Base-by-base conservation (phyloP, 2,888 invertebrate genomes). In the Latheticus oryzae region DNA sequence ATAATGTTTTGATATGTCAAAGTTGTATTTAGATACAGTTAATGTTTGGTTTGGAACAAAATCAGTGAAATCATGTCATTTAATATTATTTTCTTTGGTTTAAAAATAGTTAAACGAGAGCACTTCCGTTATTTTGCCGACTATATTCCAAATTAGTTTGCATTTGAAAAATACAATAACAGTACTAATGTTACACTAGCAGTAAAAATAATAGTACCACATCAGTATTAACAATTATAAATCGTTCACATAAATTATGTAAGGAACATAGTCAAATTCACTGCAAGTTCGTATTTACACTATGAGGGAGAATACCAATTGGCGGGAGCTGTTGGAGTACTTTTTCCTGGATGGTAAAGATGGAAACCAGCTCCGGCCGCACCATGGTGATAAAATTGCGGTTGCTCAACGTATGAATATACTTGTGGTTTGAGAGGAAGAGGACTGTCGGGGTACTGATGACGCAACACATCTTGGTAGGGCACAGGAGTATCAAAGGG, bases 381-480 rank as follows among this genome's bases (percentile, higher is more conserved):
- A 57, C 83, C 82, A 64, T 87, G 87, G 74, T 91, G 90, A 81
- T 93, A 94, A 78, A 93, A 93, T 77, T 93, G 93, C 3, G 91
- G 85, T 78, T 93, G 93, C 74, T 92, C 92, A 62, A 84, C 83
- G 69, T 82, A 80, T 3, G 91, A 89, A 76, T 94, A 95, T 37
- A 94, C 93, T 77, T 95, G 95, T 15, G 95, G 95, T 76, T 95
- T 95, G 52, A 95, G 81, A 12, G 95, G 94, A 68, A 95, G 78
- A 15, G 89, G 84, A 69, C 83, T 82, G 65, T 84, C 84, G 30
- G 81, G 84, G 79, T 91, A 88, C 73, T 85, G 82, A 75, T 83
- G 79, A 70, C 84, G 74, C 63, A 85, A 75, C 65, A 89, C 85
- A 70, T 81, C 76, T 61, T 78, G 79, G 62, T 76, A 79, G 64